These are phyloP conservation scores for Plumapathes pennacea DNA, from an alignment of 92 coral and sea anemone species.

Conservation along the genomic window DNA sequence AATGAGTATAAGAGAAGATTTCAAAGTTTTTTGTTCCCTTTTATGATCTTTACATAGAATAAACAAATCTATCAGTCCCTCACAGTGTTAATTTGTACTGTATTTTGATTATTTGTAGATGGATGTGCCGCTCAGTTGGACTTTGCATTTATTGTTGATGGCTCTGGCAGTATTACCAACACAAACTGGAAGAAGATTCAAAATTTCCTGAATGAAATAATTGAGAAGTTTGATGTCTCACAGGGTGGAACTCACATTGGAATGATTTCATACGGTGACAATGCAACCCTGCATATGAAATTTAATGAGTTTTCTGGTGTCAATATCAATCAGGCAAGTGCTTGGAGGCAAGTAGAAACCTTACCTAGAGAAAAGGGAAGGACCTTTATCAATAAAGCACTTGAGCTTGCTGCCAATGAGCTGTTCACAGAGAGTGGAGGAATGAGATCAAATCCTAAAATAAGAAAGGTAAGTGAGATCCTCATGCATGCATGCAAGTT, in stretches of 20 bases:
- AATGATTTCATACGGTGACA: slow-evolving; percentile 52
- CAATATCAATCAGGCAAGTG: slow-evolving; percentile 59
- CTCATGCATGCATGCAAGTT: too few species aligned
- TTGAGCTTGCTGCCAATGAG: slow-evolving; percentile 48
- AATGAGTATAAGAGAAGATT: too few species aligned
- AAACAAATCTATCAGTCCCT: too few species aligned
- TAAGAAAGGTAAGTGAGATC: slow-evolving; percentile 56
- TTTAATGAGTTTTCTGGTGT: slow-evolving; percentile 70
- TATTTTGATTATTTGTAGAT: slow-evolving; percentile 19
- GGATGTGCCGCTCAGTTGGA: slow-evolving; percentile 80
- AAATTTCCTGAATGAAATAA: slow-evolving; percentile 57
- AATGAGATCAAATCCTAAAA: slow-evolving; percentile 63
- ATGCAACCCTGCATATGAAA: slow-evolving; percentile 58
- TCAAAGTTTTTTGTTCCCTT: too few species aligned
- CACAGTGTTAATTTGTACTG: too few species aligned
- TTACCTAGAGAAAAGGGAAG: slow-evolving; percentile 63
- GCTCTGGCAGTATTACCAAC: slow-evolving; percentile 76
- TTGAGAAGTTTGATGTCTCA: slow-evolving; percentile 67
- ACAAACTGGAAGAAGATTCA: slow-evolving; percentile 69
- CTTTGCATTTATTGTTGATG: slow-evolving; percentile 79
- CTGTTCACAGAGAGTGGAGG: slow-evolving; percentile 67
- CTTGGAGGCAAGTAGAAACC: slow-evolving; percentile 51
- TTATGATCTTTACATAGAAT: too few species aligned
- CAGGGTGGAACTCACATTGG: slow-evolving; percentile 81
- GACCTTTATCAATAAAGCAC: slow-evolving; percentile 79